Base-by-base conservation (phyloP, 2,113 vertebrate species). In the Trematocara marginatum region DNA sequence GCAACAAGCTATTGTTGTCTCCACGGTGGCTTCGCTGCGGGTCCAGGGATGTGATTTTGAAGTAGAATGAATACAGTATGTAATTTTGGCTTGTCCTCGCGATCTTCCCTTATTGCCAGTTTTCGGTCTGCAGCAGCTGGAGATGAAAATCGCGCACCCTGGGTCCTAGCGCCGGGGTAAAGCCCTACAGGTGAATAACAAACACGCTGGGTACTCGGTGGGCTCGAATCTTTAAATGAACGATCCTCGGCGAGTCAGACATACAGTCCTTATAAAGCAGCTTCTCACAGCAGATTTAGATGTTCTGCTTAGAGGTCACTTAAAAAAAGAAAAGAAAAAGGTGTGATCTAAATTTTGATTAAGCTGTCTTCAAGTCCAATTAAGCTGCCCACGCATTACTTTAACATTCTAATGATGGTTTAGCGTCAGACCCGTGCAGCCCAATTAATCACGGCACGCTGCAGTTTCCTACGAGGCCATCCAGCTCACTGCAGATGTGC, bases 71-170 rank as follows among this genome's bases (percentile, higher is more conserved):
- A 95, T 90, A 87, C 94, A 92, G 94, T 89, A 88, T 93, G 94
- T 93, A 94, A 95, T 96, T 94, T 93, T 93, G 92, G 95, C 92
- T 97, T 94, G 95, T 96, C 96, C 95, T 95, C 96, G 95, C 96
- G 95, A 96, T 97, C 96, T 96, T 95, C 96, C 93, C 96, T 96
- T 96, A 96, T 96, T 96, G 96, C 96, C 95, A 95, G 95, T 95
- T 95, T 95, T 95, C 94, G 93, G 95, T 95, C 95, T 95, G 96
- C 96, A 97, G 96, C 96, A 97, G 96, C 96, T 97, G 96, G 96
- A 96, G 96, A 96, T 94, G 95, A 95, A 92, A 95, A 96, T 96
- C 96, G 96, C 96, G 96, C 96, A 95, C 95, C 92, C 96, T 96
- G 96, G 96, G 96, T 97, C 96, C 96, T 97, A 97, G 96, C 94